phyloP scores from a whole-genome alignment of 1,140 invertebrate genomes.

The Galleria mellonella region DNA sequence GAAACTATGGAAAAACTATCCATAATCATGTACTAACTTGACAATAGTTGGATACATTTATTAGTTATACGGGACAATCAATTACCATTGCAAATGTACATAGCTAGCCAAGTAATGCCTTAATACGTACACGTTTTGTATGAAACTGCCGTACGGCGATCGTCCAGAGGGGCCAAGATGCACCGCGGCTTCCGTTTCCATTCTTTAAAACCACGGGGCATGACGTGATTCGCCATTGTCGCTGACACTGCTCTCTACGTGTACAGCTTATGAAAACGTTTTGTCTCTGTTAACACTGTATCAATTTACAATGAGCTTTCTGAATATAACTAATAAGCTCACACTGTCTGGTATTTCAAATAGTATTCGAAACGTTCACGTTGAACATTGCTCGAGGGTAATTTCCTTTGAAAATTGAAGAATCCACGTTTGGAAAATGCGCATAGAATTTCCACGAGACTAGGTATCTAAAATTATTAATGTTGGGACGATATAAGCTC shows the following conservation, averaged over 20 bases:
- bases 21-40: background rate
- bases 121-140: slow-evolving; percentile 21
- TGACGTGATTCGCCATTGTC: slow-evolving; percentile 52
- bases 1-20: background rate
- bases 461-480: no score
- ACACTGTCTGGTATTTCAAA: no score
- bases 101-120: background rate
- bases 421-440: no score
- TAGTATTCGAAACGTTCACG: no score
- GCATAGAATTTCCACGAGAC: no score
- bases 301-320: background rate
- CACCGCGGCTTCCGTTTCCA: slow-evolving; percentile 45
- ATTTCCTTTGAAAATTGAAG: no score
- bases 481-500: no score
- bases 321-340: no score
- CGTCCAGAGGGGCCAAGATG: slow-evolving; percentile 22
- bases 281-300: background rate
- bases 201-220: slow-evolving; percentile 45
- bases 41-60: background rate
- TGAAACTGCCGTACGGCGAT: slow-evolving; percentile 19
- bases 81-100: slow-evolving; percentile 2
- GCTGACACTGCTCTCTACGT: slow-evolving; percentile 35
- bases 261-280: slow-evolving; percentile 30
- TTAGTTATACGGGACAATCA: background rate
- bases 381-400: no score